Conservation (phyloP, 2,797 vertebrate species). For the Sebastes minor region DNA sequence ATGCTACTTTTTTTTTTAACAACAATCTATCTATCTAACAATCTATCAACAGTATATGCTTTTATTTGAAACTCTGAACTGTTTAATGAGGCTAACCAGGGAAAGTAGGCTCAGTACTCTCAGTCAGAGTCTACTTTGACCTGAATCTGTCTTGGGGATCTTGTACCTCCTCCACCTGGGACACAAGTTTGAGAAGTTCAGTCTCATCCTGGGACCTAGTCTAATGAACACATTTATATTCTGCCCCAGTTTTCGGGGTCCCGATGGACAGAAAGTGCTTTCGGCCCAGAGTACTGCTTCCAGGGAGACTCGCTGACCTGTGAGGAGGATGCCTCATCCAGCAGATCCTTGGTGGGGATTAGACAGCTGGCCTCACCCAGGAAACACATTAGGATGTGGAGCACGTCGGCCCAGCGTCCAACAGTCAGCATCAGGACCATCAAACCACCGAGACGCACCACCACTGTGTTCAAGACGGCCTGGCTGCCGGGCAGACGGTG, state of each 20-base stretch:
- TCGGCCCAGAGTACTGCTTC: constrained; percentile 25
- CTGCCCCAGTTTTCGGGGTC: constrained; percentile 57
- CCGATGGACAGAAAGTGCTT: constrained; percentile 31
- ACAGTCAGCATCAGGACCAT: constrained; percentile 92
- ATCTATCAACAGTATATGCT: not conserved
- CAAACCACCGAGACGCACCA: constrained; percentile 89
- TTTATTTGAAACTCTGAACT: not conserved
- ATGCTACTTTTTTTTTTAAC: not conserved
- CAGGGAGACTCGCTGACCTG: constrained; percentile 80
- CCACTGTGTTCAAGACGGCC: constrained; percentile 80
- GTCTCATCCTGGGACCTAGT: constrained; percentile 51
- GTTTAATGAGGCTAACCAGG: not conserved
- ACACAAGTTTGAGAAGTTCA: constrained; percentile 58
- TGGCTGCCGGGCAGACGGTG: constrained; percentile 70
- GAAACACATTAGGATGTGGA: constrained; percentile 88
- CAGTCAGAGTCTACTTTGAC: constrained; percentile 47
- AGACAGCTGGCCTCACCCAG: constrained; percentile 91
- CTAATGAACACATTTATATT: constrained; percentile 62
- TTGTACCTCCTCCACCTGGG: constrained; percentile 56
- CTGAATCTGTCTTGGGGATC: constrained; percentile 67
- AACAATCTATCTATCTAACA: no score
- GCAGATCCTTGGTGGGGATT: constrained; percentile 74
- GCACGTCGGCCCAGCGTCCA: constrained; percentile 89
- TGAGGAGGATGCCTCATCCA: constrained; percentile 75
- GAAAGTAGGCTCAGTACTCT: constrained; percentile 47